Evolutionary conservation across 37 sponge, comb jelly and placozoan species (phyloP), one percentile per base, ranked within the genome.

Genomic region (Spongia lamella): DNA sequence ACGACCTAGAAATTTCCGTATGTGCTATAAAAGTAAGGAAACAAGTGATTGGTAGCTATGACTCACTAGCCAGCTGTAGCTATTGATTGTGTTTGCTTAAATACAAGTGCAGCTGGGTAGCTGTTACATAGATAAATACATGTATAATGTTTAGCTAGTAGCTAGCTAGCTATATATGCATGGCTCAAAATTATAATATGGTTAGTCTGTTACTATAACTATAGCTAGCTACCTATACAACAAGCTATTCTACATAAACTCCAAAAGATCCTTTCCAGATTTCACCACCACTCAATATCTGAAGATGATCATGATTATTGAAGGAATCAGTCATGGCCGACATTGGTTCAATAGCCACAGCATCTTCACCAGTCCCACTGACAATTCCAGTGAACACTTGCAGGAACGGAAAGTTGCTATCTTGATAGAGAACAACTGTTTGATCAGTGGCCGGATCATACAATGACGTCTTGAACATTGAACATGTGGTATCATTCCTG

Each of bases 281-380:
- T 70, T 90, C 87, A 9, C 67, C 77, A n/a, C 73, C 91, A 66
- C 83, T 90, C 27, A 90, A 60, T 1, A 72, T 71, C 29, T 49
- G 76, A 29, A 90, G 79, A 32, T 65, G 54, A 36, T 86, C 83
- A 36, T 82, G 82, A 37, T 90, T 90, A 39, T 90, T 90, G 83
- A 70, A 90, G n/a, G 70, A 75, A 61, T 90, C 91, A 6, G 87
- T 79, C 87, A 82, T 82, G 3, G 74, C 91, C 32, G 86, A 76
- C 91, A 90, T 90, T 53, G 91, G 91, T 52, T 86, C 91, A 3
- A 90, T 73, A 36, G 86, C 91, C 32, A 90, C 60, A 7, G 81
- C 82, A 17, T 81, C 55, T 56, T 79, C 86, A 35, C 63, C 64
- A 31, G 75, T 62, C 7, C 7, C 11, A 19, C 56, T 9, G 19